Base-by-base conservation (phyloP, 2,888 invertebrate genomes). In the Drosophila multiciliata region DNA sequence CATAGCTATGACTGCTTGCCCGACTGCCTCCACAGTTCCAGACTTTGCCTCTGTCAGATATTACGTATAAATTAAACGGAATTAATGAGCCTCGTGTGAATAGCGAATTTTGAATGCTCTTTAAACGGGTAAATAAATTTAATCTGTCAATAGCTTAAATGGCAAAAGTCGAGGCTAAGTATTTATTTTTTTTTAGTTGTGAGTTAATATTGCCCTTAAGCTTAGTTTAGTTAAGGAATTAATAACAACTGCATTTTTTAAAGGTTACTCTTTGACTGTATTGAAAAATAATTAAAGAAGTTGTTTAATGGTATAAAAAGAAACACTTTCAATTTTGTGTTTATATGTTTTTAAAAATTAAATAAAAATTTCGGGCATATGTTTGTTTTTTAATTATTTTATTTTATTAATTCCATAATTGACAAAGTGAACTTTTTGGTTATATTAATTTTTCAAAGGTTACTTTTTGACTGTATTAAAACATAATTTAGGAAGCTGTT, bases 1-100 rank as follows among this genome's bases (percentile, higher is more conserved):
- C 33, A 42, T 32, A 59, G 29, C 65, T 49, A 61, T 29, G 65
- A 35, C 64, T 58, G 73, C 45, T 49, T 45, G 45, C 45, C 45
- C 3, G 42, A 15, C 48, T 48, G 52, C 55, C 52, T 57, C 12
- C 71, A n/a, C 50, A 12, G 15, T 35, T 54, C 55, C 38, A 57
- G 38, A 61, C 45, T 49, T 60, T 67, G 69, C 78, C 76, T 76
- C 83, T 83, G 88, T 66, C 78, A 75, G 73, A 78, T 82, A 90
- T 91, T 85, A 91, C 85, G 82, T 82, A 86, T 90, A 86, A 91
- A 87, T 87, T 89, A 80, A 80, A 59, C 7, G 61, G 68, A 81
- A 73, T 78, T 81, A 81, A 73, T 73, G 59, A 53, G 35, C n/a
- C 3, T 1, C 9, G 7, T 11, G 32, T 1, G 7, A 23, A 7